Percentiles rank a stretch among this genome's conserved stretches.
These are phyloP conservation scores for Harpagoxenus sublaevis DNA, from an alignment of 2,888 invertebrate species.

Conservation along the genomic window DNA sequence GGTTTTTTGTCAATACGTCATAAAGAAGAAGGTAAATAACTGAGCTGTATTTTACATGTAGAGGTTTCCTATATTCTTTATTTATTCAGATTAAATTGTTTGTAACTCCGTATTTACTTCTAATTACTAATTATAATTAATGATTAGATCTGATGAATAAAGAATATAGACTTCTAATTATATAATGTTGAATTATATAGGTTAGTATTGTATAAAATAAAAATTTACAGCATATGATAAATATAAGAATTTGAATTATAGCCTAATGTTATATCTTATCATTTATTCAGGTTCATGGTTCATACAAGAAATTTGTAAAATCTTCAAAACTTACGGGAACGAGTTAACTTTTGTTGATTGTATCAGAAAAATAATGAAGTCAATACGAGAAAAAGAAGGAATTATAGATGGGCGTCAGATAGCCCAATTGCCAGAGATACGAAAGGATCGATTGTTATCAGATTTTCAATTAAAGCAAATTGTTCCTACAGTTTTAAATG, in stretches of 20 bases:
- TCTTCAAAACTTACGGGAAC: conserved; percentile 57
- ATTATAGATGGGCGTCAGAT: conserved; percentile 55
- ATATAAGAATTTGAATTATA: background rate
- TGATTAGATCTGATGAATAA: background rate
- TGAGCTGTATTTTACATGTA: background rate
- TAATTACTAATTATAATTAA: background rate
- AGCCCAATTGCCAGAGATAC: conserved; percentile 69
- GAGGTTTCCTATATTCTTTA: background rate
- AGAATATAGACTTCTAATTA: background rate
- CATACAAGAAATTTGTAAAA: conserved; percentile 76
- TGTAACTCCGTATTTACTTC: background rate
- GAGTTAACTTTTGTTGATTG: conserved; percentile 57
- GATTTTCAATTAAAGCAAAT: conserved; percentile 61
- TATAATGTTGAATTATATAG: background rate
- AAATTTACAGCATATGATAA: background rate
- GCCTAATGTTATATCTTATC: background rate
- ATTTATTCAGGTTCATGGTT: conserved; percentile 77
- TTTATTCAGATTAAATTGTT: background rate
- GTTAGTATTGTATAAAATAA: background rate
- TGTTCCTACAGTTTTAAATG: background rate
- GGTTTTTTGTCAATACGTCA: conserved; percentile 76
- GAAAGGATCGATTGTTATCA: conserved; percentile 51
- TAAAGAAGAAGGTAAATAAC: conserved; percentile 68
- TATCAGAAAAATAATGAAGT: conserved; percentile 56
- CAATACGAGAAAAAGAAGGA: conserved; percentile 64